Base-by-base conservation (phyloP, 2,888 invertebrate genomes). In the Clanis bilineata region DNA sequence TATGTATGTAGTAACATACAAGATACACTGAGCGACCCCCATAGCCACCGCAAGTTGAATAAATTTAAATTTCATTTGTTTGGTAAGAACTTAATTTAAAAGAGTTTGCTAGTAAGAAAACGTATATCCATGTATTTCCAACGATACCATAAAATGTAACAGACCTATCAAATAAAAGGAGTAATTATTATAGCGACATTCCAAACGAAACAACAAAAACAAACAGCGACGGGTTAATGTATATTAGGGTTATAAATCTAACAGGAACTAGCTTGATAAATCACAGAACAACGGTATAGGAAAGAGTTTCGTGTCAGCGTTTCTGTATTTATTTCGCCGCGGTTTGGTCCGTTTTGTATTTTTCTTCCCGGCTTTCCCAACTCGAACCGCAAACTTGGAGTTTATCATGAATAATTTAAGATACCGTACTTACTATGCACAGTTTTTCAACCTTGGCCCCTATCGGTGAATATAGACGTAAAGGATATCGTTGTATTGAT, bases 341-440 rank as follows among this genome's bases (percentile, higher is more conserved):
- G 70, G 69, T 64, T 61, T 60, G 61, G 75, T 76, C 74, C 73
- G 74, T 70, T 69, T 68, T 73, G 77, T 84, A 84, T 80, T 81
- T 83, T 83, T 82, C 82, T 82, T 79, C 69, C 66, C 68, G 72
- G 76, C 77, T 77, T 73, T 70, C 74, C 64, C 78, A 78, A 76
- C 76, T 72, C 69, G 73, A 68, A 67, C 73, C 73, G 72, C 74
- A 75, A 78, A 88, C 83, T 89, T 85, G 76, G 79, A 79, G 80
- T 85, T 86, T 80, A 80, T 84, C 83, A 88, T 88, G 87, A 90
- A 90, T 90, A 85, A 86, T 84, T 86, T 85, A 81, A 83, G 83
- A 79, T 78, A 77, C 80, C 74, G 72, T 76, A 72, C 70, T 79
- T 78, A 79, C 80, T 82, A 79, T 77, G 75, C 74, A 66, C 74